Base-by-base conservation (phyloP, 2,888 invertebrate species). In the Prosopocoilus inquinatus region DNA sequence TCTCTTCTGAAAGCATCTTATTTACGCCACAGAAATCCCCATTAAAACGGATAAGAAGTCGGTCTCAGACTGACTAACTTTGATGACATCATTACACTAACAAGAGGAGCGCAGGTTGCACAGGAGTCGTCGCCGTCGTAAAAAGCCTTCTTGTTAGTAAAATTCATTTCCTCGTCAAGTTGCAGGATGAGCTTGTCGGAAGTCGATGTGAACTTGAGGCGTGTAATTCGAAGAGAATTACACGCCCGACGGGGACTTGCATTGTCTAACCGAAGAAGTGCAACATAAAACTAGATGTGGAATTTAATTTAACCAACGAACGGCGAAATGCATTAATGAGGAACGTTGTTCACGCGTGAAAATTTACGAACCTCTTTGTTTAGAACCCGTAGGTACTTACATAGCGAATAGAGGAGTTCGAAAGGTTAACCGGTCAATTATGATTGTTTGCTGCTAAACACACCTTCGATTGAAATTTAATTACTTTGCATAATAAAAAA, bases 141-240 rank as follows among this genome's bases (percentile, higher is more conserved):
- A 57, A 57, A 52, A 48, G 38, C 56, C 48, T 45, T 46, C 52
- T 57, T 48, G 57, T 57, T 57, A 57, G 46, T 48, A 49, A 57
- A 57, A 53, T 57, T 57, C 57, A 57, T 57, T 59, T 57, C 53
- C 58, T 57, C 46, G 55, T 53, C 56, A 49, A 50, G 50, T 55
- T 58, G 39, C 41, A 50, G 58, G 59, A 62, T 54, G 62, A 62
- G 55, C 53, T 48, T 53, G 57, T 54, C 59, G 59, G 56, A 59
- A 59, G 58, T 60, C 57, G 47, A 58, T 59, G 61, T 59, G 60
- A 63, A 63, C 55, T 61, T 60, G 51, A 55, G 55, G 61, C 58
- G 57, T 60, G 58, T 61, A 63, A 63, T 61, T 61, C 58, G 53
- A 34, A 51, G 49, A 20, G 63, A 61, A 61, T 61, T 58, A 52